A percentile compares a stretch with the other conserved stretches of the same genome.
phyloP scores from a whole-genome alignment of 2,888 invertebrate species.

The Athetis lepigone region DNA sequence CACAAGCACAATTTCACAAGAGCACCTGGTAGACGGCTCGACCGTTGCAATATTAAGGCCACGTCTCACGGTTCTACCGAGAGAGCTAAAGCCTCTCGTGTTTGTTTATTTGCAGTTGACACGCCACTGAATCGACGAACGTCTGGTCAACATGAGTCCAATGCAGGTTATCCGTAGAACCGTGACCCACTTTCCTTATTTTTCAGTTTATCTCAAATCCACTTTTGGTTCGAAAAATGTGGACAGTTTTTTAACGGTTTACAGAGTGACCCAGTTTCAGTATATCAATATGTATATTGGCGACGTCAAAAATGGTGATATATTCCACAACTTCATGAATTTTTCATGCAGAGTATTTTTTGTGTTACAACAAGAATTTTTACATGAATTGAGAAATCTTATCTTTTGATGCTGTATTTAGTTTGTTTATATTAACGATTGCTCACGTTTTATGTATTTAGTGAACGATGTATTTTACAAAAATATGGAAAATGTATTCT shows the following conservation, averaged over 20 bases:
- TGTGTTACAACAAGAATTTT: not conserved
- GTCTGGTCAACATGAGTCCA: slow-evolving; percentile 12
- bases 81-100: slow-evolving; percentile 1
- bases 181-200: slow-evolving; percentile 33
- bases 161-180: slow-evolving; percentile 6
- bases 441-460: not conserved
- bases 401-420: not conserved
- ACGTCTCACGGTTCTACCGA: slow-evolving; percentile 16
- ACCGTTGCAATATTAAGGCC: slow-evolving; percentile 19
- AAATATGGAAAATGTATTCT: not conserved
- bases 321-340: not conserved
- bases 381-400: not conserved
- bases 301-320: slow-evolving; percentile 4
- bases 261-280: not conserved
- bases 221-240: not conserved
- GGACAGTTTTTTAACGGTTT: not conserved
- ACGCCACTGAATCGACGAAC: slow-evolving; percentile 17
- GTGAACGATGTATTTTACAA: not conserved
- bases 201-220: slow-evolving; percentile 27
- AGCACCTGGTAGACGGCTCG: not conserved
- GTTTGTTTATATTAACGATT: not conserved
- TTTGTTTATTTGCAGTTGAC: slow-evolving; percentile 10
- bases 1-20: too few species aligned
- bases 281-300: not conserved
- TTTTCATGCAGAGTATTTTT: slow-evolving; percentile 1